Evolutionary conservation across 1,140 invertebrate genomes (phyloP), one percentile per base, ranked within the genome.

Genomic region (Aphelenchoides fujianensis): DNA sequence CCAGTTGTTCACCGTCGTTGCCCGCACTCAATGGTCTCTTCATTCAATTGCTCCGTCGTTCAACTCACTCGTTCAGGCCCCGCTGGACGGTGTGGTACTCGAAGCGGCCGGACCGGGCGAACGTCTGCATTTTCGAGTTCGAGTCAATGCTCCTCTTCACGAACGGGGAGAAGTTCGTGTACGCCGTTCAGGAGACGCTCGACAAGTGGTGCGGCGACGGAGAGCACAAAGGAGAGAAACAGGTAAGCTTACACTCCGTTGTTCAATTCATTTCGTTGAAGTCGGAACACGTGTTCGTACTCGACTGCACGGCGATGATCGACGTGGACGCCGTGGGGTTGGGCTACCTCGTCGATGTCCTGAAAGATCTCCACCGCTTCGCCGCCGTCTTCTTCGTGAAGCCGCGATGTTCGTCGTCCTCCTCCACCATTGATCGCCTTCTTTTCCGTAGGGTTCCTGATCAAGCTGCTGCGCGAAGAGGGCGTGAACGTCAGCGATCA

Each of bases 1-100:
- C 57, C 48, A 74, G n/a, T 59, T 75, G 48, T 36, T 75, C 30
- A 76, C 74, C 1, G 74, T 76, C 5, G 68, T 75, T 31, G 19
- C 28, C 3, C 23, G 73, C 27, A 71, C 59, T 16, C 73, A 75
- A 67, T 75, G 73, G 73, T 74, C 68, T 37, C n/a, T 71, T 55
- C n/a, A n/a, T 28, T 48, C 23, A 23, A 16, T 48, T 48, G 41
- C 23, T 48, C 12, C 41, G 12, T 12, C 23, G 41, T 16, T 12
- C 41, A 16, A 12, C 12, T 48, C 12, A 23, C 12, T 48, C 12
- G 37, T 74, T 1, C 2, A 74, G 73, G 67, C 73, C 74, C 19
- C 35, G 19, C 48, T 76, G 74, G 74, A 52, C 34, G 16, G 74
- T 73, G 3, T 23, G 52, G 30, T 74, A 61, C 48, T 68, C 68